Evolutionary conservation across 2,797 vertebrate species (phyloP), one percentile per base, ranked within the genome.

Genomic region (Poecilia velifera): DNA sequence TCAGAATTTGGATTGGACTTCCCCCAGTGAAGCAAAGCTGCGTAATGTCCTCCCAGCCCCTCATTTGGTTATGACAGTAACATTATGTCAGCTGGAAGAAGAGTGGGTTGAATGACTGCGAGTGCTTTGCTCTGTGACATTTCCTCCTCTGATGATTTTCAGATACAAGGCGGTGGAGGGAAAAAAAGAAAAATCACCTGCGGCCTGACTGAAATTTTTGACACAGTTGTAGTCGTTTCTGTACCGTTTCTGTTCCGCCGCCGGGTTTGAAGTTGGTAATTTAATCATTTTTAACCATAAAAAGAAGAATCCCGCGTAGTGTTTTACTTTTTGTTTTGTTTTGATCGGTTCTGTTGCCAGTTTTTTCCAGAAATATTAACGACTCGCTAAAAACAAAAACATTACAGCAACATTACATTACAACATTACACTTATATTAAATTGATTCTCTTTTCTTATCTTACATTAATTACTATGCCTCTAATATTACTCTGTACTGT

Each of bases 21-120:
- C 88, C 91, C 91, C 90, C 79, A 82, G 82, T 85, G 18, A 83
- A 91, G 87, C 83, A 82, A 84, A 86, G 83, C 78, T 39, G 73
- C 81, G 64, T 49, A 66, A 76, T 78, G 72, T 88, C 72, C 86
- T 84, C 84, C 84, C 73, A 77, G 31, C 81, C 81, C 81, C 86
- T 94, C 86, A 91, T 95, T 95, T 94, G 93, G 79, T 89, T 95
- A 93, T 91, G 91, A 93, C 83, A 41, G 81, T 85, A 91, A 83
- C 81, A 81, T 84, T 88, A 80, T 92, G 91, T 93, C 89, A 91
- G 89, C 82, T 88, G 84, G 80, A 88, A 77, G 90, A 89, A 84
- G 78, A 89, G 89, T 86, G 89, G 85, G 84, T 76, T 81, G 87
- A 90, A 84, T 82, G 91, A 88, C 76, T 84, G 85, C 53, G 83